Percentiles rank a stretch among this genome's conserved stretches.
Conservation (phyloP, 92 coral and sea anemone genomes). For the Phymanthus crucifer region DNA sequence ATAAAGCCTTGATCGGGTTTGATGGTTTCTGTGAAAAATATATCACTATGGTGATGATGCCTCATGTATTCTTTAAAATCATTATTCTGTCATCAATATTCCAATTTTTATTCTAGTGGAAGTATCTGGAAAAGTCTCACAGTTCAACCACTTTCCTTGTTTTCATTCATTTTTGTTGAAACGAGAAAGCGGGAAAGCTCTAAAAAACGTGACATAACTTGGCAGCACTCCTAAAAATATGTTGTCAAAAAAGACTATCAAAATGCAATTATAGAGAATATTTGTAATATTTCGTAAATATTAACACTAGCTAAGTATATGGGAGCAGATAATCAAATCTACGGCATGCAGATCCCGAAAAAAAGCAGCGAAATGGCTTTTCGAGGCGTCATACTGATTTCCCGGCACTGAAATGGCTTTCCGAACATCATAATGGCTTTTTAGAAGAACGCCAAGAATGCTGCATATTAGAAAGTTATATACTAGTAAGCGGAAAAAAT, state of each 20-base stretch:
- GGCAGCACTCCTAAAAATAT: not conserved
- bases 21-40: not conserved
- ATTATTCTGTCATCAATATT: not conserved
- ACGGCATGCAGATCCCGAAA: not conserved
- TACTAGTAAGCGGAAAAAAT: not conserved
- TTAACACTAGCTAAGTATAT: not conserved
- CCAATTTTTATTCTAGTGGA: not conserved
- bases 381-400: too few relatives aligned
- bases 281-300: not conserved
- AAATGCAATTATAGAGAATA: not conserved
- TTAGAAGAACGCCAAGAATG: not conserved
- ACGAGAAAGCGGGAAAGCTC: not conserved
- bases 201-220: not conserved
- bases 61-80: not conserved
- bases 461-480: not conserved
- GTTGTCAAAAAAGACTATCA: not conserved
- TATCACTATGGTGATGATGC: constrained; percentile 4
- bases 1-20: not conserved
- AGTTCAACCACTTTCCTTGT: not conserved
- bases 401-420: not conserved
- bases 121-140: not conserved
- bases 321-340: not conserved
- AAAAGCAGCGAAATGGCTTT: not conserved
- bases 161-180: not conserved
- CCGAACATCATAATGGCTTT: not conserved